Evolutionary conservation across 2,888 invertebrate genomes (phyloP).

Genomic region (Drosophila phalerata): DNA sequence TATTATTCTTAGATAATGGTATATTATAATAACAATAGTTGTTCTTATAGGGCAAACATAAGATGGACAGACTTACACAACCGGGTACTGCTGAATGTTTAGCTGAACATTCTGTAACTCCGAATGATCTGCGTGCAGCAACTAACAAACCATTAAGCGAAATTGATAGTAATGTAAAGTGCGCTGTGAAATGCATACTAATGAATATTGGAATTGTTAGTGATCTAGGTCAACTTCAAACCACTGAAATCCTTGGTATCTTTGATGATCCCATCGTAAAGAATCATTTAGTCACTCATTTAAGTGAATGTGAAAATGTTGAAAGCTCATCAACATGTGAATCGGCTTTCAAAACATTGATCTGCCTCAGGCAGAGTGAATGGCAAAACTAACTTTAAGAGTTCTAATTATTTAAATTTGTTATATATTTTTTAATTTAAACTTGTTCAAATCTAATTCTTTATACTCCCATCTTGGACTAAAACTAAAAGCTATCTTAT

Average conservation of each 20-base stretch:
- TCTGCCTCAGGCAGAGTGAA: constrained; percentile 16
- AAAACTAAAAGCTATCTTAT: too few species aligned
- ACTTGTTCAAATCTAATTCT: neutral
- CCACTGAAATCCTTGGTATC: neutral
- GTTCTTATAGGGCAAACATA: too few species aligned
- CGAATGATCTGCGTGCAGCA: neutral
- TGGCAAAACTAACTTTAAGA: neutral
- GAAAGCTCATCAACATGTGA: neutral
- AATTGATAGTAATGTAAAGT: neutral
- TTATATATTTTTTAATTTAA: neutral
- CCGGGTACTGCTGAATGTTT: too few species aligned
- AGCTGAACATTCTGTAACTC: too few species aligned
- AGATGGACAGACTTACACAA: too few species aligned
- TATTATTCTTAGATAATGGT: neutral
- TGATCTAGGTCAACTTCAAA: neutral
- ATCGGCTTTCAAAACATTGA: constrained; percentile 11
- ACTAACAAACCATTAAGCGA: neutral
- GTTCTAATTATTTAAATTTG: neutral
- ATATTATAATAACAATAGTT: neutral
- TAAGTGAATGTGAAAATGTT: neutral
- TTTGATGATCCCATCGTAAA: neutral
- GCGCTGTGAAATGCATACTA: neutral
- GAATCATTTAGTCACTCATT: neutral
- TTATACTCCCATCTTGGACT: too few species aligned
- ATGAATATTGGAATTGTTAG: neutral